These are phyloP conservation scores for Hesperophylax magnus DNA, from an alignment of 1,140 invertebrate species.

Conservation along the genomic window DNA sequence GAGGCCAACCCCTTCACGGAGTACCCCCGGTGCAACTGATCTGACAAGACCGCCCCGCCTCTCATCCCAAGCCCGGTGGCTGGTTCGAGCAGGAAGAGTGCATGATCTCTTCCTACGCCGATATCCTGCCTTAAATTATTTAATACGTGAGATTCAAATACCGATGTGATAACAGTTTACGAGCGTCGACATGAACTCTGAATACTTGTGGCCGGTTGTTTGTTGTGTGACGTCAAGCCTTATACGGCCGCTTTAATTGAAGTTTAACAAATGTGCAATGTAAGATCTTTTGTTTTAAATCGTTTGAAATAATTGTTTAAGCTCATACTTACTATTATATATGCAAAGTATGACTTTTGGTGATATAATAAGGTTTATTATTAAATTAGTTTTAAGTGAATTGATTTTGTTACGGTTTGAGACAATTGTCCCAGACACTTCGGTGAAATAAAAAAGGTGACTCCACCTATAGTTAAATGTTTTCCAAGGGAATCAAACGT, in stretches of 20 bases:
- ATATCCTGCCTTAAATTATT: slow-evolving; percentile 49
- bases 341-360: slow-evolving; percentile 3
- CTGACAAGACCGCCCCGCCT: slow-evolving; percentile 52
- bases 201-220: background rate
- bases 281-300: slow-evolving; percentile 41
- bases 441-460: background rate
- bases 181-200: slow-evolving; percentile 22
- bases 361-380: slow-evolving; percentile 25
- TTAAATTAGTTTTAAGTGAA: slow-evolving; percentile 25
- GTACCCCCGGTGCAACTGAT: slow-evolving; percentile 53
- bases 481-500: background rate
- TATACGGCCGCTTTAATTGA: slow-evolving; percentile 37
- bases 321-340: background rate
- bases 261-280: slow-evolving; percentile 46
- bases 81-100: slow-evolving; percentile 55
- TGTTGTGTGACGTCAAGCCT: slow-evolving; percentile 28
- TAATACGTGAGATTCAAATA: slow-evolving; percentile 29
- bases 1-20: slow-evolving; percentile 46
- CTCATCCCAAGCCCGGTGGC: slow-evolving; percentile 42
- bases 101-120: slow-evolving; percentile 46
- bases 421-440: slow-evolving; percentile 11
- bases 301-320: slow-evolving; percentile 23
- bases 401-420: slow-evolving; percentile 18
- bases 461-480: background rate
- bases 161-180: slow-evolving; percentile 37